Evolutionary conservation across 2,888 invertebrate genomes (phyloP), one percentile per base, ranked within the genome.

Genomic region (Cataglyphis albicans): DNA sequence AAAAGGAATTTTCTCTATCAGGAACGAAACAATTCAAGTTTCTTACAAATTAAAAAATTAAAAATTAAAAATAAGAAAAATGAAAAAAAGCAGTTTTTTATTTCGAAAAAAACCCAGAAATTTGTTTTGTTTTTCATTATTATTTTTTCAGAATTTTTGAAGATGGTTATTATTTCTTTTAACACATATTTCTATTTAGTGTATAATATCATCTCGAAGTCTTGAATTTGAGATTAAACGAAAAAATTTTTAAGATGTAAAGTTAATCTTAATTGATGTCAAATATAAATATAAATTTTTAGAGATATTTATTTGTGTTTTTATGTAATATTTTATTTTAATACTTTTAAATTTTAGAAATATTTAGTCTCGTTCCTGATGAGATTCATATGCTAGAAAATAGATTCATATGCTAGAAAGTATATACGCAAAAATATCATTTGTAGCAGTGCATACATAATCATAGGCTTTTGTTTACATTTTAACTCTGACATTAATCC

Each of bases 401-500:
- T 52, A 29, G 32, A 65, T 25, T 65, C 25, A 61, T 29, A 18
- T 61, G 3, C 44, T 35, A 38, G 10, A 65, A 41, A 41, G 1
- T 52, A 48, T 29, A 32, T 29, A 29, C 48, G 52, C 29, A 38
- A 25, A 65, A 41, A 41, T 67, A 21, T 44, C 29, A 64, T 64
- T 64, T 64, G 25, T 15, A 65, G 48, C 12, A 64, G 35, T 74
- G 48, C 38, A 68, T 29, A 68, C 52, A 21, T 76, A 76, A 41
- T 41, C 29, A 6, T 55, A 15, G 57, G 59, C 52, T 63, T 59
- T 63, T 73, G 64, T 67, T 84, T 48, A 81, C 35, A 84, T 41
- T 68, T 29, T 29, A 63, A 76, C 64, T 65, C 44, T 81, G 21
- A 32, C 18, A 59, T n/a, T 52, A 52, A 48, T 38, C 29, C 35